A percentile compares a stretch with the other conserved stretches of the same genome.
Conservation (phyloP, 2,888 invertebrate genomes). For the Acleris cristana region DNA sequence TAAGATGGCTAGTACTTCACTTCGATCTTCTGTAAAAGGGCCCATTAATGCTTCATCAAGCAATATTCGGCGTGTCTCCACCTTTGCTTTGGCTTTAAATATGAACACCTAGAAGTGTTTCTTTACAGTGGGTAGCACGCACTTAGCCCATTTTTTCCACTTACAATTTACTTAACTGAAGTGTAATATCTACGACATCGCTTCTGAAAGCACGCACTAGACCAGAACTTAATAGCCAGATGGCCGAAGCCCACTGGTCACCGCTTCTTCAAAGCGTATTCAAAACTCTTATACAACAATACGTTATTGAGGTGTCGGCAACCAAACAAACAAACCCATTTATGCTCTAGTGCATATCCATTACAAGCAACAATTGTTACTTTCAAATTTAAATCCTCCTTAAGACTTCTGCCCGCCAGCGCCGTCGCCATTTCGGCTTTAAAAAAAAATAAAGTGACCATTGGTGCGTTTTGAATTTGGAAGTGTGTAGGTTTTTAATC, state of each 20-base stretch:
- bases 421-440: conserved; percentile 43
- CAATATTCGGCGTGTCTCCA: no score
- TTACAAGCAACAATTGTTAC: conserved; percentile 68
- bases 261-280: conserved; percentile 42
- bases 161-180: conserved; percentile 22
- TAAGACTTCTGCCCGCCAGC: conserved; percentile 55
- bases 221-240: conserved; percentile 29
- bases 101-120: background rate
- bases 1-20: no score
- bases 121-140: background rate
- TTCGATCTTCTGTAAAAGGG: no score
- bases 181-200: conserved; percentile 22
- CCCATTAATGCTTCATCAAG: no score
- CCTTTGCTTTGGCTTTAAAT: background rate
- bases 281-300: conserved; percentile 51
- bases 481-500: conserved; percentile 46
- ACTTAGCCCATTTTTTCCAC: conserved; percentile 4
- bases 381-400: conserved; percentile 61
- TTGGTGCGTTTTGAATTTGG: conserved; percentile 55
- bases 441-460: conserved; percentile 59
- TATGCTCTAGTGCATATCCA: conserved; percentile 81
- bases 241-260: conserved; percentile 45
- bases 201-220: conserved; percentile 26
- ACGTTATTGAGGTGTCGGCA: conserved; percentile 60
- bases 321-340: conserved; percentile 64